Base-by-base conservation (phyloP, 2,797 vertebrate genomes). In the Tenualosa thibaudeaui region DNA sequence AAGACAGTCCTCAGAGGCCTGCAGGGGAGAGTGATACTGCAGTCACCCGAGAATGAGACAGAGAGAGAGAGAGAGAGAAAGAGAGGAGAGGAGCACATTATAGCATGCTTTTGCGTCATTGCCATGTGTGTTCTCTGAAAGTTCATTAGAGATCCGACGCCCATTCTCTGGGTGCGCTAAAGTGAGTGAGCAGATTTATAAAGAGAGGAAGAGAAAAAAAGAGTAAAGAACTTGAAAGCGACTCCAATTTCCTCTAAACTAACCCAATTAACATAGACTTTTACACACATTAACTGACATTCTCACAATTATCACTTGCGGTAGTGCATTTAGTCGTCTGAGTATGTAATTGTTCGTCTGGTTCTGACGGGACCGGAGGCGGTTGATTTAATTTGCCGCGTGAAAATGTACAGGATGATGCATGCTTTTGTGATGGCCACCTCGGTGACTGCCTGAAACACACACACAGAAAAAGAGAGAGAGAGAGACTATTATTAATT, bases 241-340 rank as follows among this genome's bases (percentile, higher is more conserved):
- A 7, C 71, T 78, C 15, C 71, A 78, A 43, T 78, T 43, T 46
- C 40, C 37, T 22, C 15, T 78, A 43, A 78, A 78, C 37, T 43
- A 78, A 78, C 71, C 71, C 71, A 78, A 78, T 78, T 78, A 78
- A 78, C 71, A 78, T 46, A 17, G 71, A 78, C 71, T 78, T 46
- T 78, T 46, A 46, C 71, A 46, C 71, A 78, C 12, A 78, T 78
- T 43, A 78, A 78, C 71, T 46, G 15, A 46, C 71, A 78, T 78
- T 78, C 37, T 13, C 37, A 46, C 71, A 78, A 78, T 78, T 78
- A 78, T 78, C 71, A 78, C 65, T 71, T 71, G 62, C 65, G 40
- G 13, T 71, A 31, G 65, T 43, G 71, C 37, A 46, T 78, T 78
- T 78, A 17, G 37, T 17, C 5, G 71, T 78, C 71, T 40, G 65